phyloP scores from a whole-genome alignment of 2,797 vertebrate genomes.

The Sebastes trivittatus region DNA sequence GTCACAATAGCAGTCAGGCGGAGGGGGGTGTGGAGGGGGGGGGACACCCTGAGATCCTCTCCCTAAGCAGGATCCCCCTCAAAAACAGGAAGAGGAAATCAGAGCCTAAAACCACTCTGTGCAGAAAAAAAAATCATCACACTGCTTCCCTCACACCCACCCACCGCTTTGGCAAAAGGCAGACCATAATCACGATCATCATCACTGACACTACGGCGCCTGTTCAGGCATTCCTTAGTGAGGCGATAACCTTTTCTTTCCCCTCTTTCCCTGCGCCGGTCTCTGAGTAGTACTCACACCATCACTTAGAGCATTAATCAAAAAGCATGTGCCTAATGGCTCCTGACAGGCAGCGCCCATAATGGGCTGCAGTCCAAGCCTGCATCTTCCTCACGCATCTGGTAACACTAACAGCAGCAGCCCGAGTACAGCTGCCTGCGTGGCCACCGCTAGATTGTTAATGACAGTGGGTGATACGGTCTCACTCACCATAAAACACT shows the following conservation, averaged over 20 bases:
- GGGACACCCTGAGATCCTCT: slow-evolving; percentile 65
- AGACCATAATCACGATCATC: slow-evolving; percentile 78
- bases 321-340: slow-evolving; percentile 86
- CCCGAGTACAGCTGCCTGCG: slow-evolving; percentile 56
- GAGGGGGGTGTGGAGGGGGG: slow-evolving; percentile 14
- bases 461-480: slow-evolving; percentile 60
- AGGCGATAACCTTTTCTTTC: slow-evolving; percentile 85
- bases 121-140: slow-evolving; percentile 14
- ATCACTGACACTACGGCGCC: slow-evolving; percentile 76
- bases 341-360: slow-evolving; percentile 88
- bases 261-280: slow-evolving; percentile 72
- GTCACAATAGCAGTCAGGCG: slow-evolving; percentile 79
- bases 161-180: slow-evolving; percentile 12
- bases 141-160: slow-evolving; percentile 19
- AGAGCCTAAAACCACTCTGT: slow-evolving; percentile 58
- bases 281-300: slow-evolving; percentile 88
- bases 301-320: slow-evolving; percentile 94
- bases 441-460: slow-evolving; percentile 68
- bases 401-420: slow-evolving; percentile 78
- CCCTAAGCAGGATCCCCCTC: slow-evolving; percentile 54
- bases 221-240: slow-evolving; percentile 83
- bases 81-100: slow-evolving; percentile 78
- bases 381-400: slow-evolving; percentile 75
- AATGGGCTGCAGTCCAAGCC: slow-evolving; percentile 81
- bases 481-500: slow-evolving; percentile 83